phyloP scores from a whole-genome alignment of 2,888 invertebrate genomes.

The Chloromyia formosa region DNA sequence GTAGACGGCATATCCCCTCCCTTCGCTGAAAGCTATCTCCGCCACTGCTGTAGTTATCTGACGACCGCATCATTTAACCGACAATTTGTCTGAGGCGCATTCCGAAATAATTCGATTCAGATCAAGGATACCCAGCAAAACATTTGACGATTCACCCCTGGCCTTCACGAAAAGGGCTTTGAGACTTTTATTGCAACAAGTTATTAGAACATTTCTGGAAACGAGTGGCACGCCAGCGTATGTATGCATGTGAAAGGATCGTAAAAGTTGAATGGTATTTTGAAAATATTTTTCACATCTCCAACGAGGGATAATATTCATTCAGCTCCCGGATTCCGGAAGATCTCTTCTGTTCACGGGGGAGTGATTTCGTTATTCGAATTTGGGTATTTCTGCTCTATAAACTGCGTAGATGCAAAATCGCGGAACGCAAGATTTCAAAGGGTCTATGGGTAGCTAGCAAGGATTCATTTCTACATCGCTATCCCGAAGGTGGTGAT shows the following conservation, averaged over 20 bases:
- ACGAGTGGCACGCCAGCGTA: background rate
- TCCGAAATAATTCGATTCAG: too few relatives aligned
- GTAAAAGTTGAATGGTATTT: background rate
- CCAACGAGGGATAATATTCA: background rate
- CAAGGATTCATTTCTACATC: background rate
- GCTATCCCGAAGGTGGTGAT: too few relatives aligned
- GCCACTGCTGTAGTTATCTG: too few relatives aligned
- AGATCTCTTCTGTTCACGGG: background rate
- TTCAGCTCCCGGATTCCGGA: background rate
- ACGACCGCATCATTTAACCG: too few relatives aligned
- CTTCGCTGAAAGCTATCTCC: too few relatives aligned
- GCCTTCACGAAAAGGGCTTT: background rate
- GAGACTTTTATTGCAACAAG: slow-evolving; percentile 26
- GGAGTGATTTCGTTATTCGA: background rate
- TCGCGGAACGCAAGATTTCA: background rate
- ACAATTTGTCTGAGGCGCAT: too few relatives aligned
- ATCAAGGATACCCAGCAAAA: background rate
- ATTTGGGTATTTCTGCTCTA: background rate
- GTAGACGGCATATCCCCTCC: too few relatives aligned
- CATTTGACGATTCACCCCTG: background rate
- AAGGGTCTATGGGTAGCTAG: background rate
- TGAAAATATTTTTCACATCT: slow-evolving; percentile 1
- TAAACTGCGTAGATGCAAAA: background rate
- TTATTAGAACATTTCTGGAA: slow-evolving; percentile 27
- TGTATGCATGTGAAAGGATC: background rate